Base-by-base conservation (phyloP, 2,797 vertebrate genomes). In the Cyclura pinguis region DNA sequence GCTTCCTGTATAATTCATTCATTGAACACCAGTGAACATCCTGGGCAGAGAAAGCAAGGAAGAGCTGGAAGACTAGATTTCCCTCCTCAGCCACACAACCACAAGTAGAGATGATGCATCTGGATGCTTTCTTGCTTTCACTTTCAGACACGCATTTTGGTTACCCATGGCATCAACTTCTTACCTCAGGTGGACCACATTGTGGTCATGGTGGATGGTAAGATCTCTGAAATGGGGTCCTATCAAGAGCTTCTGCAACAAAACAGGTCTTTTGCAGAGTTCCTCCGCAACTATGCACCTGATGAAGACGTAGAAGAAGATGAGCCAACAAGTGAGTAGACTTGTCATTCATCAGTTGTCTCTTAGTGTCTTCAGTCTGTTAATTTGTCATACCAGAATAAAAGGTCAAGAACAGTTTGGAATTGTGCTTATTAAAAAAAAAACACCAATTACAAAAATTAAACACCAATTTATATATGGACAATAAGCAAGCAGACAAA, bases 121-220 rank as follows among this genome's bases (percentile, higher is more conserved):
- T 35, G 35, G 42, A 76, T 7, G 42, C 73, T 42, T 4, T 22
- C 74, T 77, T 77, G 35, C 22, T 22, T 77, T 77, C 38, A 47
- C 67, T 78, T 89, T 18, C 96, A 99, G 99, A 99, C 99, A 0
- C 98, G 99, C 74, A 95, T 99, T 87, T 96, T 99, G 92, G 99
- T 99, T 96, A 99, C 99, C 0, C 99, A 99, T 0, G 96, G 98
- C 94, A 98, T 99, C 96, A 98, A 97, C 96, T 99, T 99, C 97
- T 97, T 99, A 95, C 98, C 99, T 59, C 99, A 99, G 96, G 98
- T 98, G 47, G 98, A 99, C 91, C 97, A 98, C 87, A 98, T 99
- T 73, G 81, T 99, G 90, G 99, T 99, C 89, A 94, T 99, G 38
- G 98, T 98, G 94, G 98, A 99, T 0, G 99, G 99, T 32, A 96